Percentiles rank a stretch among this genome's conserved stretches.
Evolutionary conservation across 2,797 vertebrate species (phyloP).

Genomic region (Lycodopsis pacificus): DNA sequence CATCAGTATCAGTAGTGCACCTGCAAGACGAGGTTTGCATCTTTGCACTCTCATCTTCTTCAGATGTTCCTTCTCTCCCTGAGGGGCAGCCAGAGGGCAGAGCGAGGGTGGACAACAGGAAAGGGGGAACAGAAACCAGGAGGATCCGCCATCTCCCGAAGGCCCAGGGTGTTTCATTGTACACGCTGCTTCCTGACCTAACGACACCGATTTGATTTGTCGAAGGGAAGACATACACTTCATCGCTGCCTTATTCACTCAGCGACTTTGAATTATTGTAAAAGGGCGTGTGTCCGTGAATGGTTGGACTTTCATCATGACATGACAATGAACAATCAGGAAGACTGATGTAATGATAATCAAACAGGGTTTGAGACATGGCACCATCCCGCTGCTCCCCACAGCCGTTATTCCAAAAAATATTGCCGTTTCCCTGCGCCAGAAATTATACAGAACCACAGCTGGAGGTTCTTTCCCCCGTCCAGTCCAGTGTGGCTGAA

Average conservation of each 20-base stretch:
- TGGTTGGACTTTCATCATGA: slow-evolving; percentile 39
- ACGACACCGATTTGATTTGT: slow-evolving; percentile 63
- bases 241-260: slow-evolving; percentile 41
- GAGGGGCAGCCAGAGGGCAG: slow-evolving; percentile 27
- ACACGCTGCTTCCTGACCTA: slow-evolving; percentile 56
- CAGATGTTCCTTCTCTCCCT: slow-evolving; percentile 69
- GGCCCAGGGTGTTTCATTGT: slow-evolving; percentile 53
- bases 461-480: slow-evolving; percentile 40
- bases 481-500: slow-evolving; percentile 39
- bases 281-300: slow-evolving; percentile 5
- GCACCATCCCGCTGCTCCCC: slow-evolving; percentile 35
- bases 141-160: slow-evolving; percentile 40
- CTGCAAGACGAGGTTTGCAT: slow-evolving; percentile 31
- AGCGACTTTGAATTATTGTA: slow-evolving; percentile 41
- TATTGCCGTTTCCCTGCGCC: slow-evolving; percentile 36
- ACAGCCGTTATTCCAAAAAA: slow-evolving; percentile 45
- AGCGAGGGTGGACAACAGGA: slow-evolving; percentile 22
- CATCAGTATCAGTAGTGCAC: slow-evolving; percentile 48
- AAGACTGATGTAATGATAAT: slow-evolving; percentile 63
- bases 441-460: slow-evolving; percentile 53
- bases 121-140: slow-evolving; percentile 41
- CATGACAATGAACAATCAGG: slow-evolving; percentile 47
- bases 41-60: no score
- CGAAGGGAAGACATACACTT: slow-evolving; percentile 46
- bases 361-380: slow-evolving; percentile 59